A percentile compares a stretch with the other conserved stretches of the same genome.
phyloP scores from a whole-genome alignment of 2,113 vertebrate species.

The Apus apus region DNA sequence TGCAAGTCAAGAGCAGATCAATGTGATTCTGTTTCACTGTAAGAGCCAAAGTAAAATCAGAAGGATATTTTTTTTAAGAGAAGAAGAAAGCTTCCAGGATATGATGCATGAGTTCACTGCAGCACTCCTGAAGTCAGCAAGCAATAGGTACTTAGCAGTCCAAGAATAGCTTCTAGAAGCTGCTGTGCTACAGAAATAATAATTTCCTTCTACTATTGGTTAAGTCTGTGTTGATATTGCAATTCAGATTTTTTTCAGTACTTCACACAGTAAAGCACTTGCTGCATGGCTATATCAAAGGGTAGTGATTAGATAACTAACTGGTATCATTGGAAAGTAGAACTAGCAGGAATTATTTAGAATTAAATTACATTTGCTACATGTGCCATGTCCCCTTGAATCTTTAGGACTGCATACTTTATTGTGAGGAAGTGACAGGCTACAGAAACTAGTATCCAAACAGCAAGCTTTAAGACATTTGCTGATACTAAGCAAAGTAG shows the following conservation, averaged over 20 bases:
- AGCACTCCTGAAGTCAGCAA: neutral
- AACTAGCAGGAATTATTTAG: neutral
- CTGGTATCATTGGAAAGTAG: neutral
- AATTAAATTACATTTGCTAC: neutral
- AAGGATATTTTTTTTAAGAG: neutral
- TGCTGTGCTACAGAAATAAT: neutral
- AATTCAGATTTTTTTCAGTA: neutral
- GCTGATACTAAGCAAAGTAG: neutral
- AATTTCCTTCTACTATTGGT: neutral
- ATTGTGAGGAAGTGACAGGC: neutral
- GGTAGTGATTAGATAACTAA: neutral
- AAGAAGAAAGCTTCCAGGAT: neutral
- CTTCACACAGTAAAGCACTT: neutral
- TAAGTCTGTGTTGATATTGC: neutral
- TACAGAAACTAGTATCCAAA: neutral
- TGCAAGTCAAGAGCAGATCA: neutral
- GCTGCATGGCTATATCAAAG: neutral
- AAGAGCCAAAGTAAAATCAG: constrained; percentile 3
- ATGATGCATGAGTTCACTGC: neutral
- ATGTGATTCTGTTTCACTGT: neutral
- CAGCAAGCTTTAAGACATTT: neutral
- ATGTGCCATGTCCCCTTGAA: neutral
- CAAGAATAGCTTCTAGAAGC: constrained; percentile 6
- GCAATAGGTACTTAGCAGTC: neutral
- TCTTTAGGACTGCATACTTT: neutral